phyloP scores from a whole-genome alignment of 2,113 vertebrate species.

The Triplophysa tibetana region DNA sequence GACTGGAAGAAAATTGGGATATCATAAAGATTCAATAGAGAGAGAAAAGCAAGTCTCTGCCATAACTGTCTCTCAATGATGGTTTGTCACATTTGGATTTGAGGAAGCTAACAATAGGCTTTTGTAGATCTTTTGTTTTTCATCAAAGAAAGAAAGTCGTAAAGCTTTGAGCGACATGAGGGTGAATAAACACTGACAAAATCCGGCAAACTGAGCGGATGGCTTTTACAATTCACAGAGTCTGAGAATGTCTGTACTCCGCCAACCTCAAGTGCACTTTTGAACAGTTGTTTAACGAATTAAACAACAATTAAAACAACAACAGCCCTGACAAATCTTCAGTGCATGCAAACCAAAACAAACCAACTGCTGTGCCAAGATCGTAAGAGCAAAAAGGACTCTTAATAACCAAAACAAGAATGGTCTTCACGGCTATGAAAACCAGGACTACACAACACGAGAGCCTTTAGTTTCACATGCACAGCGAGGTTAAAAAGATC shows the following conservation, averaged over 20 bases:
- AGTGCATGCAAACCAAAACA: constrained; percentile 19
- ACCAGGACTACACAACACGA: background rate
- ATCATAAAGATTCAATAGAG: background rate
- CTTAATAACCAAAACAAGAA: constrained; percentile 13
- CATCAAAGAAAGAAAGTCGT: background rate
- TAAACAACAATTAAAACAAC: constrained; percentile 27
- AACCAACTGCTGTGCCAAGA: constrained; percentile 29
- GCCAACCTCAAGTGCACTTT: constrained; percentile 42
- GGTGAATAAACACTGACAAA: background rate
- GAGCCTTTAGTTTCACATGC: background rate
- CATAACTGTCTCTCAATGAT: too few relatives aligned
- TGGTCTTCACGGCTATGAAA: constrained; percentile 2
- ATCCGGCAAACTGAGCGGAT: background rate
- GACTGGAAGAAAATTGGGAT: constrained; percentile 26
- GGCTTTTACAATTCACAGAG: constrained; percentile 7
- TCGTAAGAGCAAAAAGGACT: background rate
- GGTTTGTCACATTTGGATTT: too few relatives aligned
- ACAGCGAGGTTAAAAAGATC: background rate
- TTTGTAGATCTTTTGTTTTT: background rate
- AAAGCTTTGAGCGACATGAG: background rate
- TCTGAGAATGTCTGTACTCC: constrained; percentile 12
- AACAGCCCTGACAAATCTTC: constrained; percentile 36
- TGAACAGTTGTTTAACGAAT: constrained; percentile 53
- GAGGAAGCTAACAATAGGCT: too few relatives aligned
- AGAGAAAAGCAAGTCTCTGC: too few relatives aligned